Conservation (phyloP, 2,113 vertebrate species). For the Ochotona princeps region DNA sequence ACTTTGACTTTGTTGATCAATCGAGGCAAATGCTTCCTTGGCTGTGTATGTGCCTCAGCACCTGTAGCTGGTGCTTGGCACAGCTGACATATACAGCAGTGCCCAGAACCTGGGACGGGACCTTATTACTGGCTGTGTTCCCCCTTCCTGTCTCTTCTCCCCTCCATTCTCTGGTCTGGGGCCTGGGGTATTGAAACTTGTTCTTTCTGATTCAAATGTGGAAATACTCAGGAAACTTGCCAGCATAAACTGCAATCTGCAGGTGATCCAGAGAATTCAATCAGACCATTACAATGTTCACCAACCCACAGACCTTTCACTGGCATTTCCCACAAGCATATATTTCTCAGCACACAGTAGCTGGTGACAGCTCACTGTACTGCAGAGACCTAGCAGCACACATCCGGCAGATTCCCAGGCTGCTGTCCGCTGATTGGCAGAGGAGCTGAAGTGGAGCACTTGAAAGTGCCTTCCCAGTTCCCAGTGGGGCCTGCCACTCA, state of each 20-base stretch:
- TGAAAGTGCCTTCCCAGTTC: no score
- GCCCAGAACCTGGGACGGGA: neutral
- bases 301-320: conserved; percentile 54
- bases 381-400: fast-evolving
- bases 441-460: fast-evolving
- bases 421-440: neutral
- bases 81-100: neutral
- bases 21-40: neutral
- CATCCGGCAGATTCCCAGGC: fast-evolving
- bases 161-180: neutral
- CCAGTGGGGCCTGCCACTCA: neutral
- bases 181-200: neutral
- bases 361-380: neutral
- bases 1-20: neutral
- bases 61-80: neutral
- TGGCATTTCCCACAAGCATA: neutral
- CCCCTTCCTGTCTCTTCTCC: no score
- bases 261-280: neutral
- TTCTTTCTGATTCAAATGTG: conserved; percentile 34
- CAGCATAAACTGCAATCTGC: neutral
- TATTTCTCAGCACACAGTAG: conserved; percentile 28
- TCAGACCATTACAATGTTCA: neutral
- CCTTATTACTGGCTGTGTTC: fast-evolving
- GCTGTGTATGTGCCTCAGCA: neutral
- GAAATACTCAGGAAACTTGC: neutral